Percentiles rank a stretch among this genome's conserved stretches.
These are phyloP conservation scores for Caenorhabditis macrosperma DNA, from an alignment of 2,888 invertebrate species.

Conservation along the genomic window DNA sequence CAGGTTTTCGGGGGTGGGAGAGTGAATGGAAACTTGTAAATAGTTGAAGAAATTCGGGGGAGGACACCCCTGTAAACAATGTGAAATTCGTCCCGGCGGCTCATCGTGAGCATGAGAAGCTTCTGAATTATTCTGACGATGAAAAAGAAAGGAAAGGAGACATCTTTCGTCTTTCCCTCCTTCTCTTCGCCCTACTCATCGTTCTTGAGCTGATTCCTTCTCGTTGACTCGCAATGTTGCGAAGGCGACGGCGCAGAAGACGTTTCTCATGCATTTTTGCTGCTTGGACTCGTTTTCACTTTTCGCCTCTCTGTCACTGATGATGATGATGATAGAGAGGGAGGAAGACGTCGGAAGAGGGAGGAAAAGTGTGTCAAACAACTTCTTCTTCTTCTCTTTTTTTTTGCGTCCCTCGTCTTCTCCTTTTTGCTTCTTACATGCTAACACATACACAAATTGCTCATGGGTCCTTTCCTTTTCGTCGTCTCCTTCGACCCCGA, in stretches of 20 bases:
- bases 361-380: conserved; percentile 46
- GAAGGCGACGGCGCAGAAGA: background rate
- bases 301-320: conserved; percentile 25
- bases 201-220: background rate
- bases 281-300: background rate
- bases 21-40: conserved; percentile 7
- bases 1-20: background rate
- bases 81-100: background rate
- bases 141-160: background rate
- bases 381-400: conserved; percentile 2
- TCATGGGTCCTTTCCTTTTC: conserved; percentile 24
- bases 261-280: conserved; percentile 6
- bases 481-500: background rate
- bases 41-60: background rate
- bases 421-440: conserved; percentile 16
- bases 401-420: conserved; percentile 7
- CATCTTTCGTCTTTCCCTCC: background rate
- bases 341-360: background rate
- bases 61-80: conserved; percentile 11
- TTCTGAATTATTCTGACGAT: conserved; percentile 23
- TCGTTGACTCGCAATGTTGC: conserved; percentile 7
- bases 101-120: background rate
- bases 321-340: conserved; percentile 35
- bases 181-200: background rate
- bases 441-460: conserved; percentile 40